A percentile compares a stretch with the other conserved stretches of the same genome.
phyloP scores from a whole-genome alignment of 2,797 vertebrate genomes.

The Xyrichtys novacula region DNA sequence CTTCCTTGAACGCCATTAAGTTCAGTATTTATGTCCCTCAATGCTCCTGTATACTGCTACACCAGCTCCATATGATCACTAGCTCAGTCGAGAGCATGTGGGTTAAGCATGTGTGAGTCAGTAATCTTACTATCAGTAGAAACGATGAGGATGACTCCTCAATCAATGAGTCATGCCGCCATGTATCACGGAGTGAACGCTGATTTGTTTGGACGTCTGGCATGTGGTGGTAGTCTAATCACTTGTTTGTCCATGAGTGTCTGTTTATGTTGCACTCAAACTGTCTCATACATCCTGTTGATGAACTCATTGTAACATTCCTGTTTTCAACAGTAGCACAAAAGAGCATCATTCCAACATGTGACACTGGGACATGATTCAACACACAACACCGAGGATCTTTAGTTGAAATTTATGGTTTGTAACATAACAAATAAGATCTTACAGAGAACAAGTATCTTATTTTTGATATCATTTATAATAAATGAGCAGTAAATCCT shows the following conservation, averaged over 20 bases:
- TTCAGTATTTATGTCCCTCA: background rate
- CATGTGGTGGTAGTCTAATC: slow-evolving; percentile 42
- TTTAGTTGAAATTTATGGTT: too few species aligned
- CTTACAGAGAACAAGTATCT: too few species aligned
- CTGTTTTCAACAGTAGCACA: slow-evolving; percentile 36
- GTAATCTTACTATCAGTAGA: slow-evolving; percentile 24
- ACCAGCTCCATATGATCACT: slow-evolving; percentile 13
- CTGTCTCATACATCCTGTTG: slow-evolving; percentile 56
- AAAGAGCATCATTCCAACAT: slow-evolving; percentile 8
- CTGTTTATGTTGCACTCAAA: slow-evolving; percentile 59
- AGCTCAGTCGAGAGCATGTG: slow-evolving; percentile 17
- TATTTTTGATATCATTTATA: too few species aligned
- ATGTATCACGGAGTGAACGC: slow-evolving; percentile 45
- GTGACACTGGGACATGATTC: background rate
- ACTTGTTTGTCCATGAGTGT: slow-evolving; percentile 52
- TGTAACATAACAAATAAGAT: too few species aligned
- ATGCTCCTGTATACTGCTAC: background rate
- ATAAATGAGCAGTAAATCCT: too few species aligned
- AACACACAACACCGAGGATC: background rate
- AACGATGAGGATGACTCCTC: slow-evolving; percentile 7
- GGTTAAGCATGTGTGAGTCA: slow-evolving; percentile 35
- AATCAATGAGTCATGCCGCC: slow-evolving; percentile 52
- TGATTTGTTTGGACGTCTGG: slow-evolving; percentile 69
- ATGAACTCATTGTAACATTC: slow-evolving; percentile 31
- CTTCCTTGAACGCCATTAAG: background rate